phyloP scores from a whole-genome alignment of 2,888 invertebrate genomes.

The Ornithoptera alexandrae region DNA sequence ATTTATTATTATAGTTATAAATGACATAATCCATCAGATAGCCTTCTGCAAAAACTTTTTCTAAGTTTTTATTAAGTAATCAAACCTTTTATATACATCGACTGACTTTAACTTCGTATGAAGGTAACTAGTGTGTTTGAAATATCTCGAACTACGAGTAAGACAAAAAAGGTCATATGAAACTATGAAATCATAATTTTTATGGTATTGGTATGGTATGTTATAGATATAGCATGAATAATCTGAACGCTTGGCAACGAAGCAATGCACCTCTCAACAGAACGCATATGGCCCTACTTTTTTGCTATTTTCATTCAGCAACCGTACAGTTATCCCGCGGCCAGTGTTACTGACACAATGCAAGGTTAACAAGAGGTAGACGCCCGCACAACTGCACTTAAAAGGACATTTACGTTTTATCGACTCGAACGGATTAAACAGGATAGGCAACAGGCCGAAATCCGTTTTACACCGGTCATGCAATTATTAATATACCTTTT shows the following conservation, averaged over 20 bases:
- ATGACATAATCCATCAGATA: neutral
- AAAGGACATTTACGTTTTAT: constrained; percentile 60
- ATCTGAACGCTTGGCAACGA: neutral
- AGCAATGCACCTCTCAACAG: constrained; percentile 8
- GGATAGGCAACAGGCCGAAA: constrained; percentile 47
- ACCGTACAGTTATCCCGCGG: constrained; percentile 67
- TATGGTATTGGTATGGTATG: neutral
- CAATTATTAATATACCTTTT: constrained; percentile 38
- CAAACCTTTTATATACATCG: neutral
- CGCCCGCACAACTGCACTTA: constrained; percentile 61
- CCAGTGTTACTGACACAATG: constrained; percentile 72
- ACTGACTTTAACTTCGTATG: neutral
- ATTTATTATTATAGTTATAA: neutral
- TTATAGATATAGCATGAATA: neutral
- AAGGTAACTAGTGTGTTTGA: neutral
- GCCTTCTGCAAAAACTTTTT: neutral
- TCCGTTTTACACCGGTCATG: constrained; percentile 44
- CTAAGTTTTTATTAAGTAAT: neutral
- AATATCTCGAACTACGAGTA: neutral
- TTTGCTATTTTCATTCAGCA: constrained; percentile 65
- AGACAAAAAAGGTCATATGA: neutral
- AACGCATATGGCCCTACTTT: constrained; percentile 41
- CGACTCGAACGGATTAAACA: constrained; percentile 49
- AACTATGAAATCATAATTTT: neutral
- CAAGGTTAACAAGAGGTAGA: constrained; percentile 71